Percentiles rank a stretch among this genome's conserved stretches.
Conservation (phyloP, 2,888 invertebrate species). For the Lochmaea crataegi region DNA sequence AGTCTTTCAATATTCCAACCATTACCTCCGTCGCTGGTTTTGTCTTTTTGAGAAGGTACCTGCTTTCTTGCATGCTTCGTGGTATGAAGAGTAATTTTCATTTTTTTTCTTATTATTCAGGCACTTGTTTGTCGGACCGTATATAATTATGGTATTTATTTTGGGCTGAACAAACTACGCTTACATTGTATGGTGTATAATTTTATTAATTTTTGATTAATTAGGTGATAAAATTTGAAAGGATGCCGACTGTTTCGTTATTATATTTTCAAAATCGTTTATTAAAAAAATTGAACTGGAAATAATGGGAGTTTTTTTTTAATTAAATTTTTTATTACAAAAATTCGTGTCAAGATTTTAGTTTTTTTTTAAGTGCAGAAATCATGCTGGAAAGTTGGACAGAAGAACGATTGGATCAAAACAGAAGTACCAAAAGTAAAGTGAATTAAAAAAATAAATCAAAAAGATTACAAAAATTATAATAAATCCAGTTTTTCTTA, state of each 20-base stretch:
- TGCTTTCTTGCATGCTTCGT: not conserved
- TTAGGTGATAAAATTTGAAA: constrained; percentile 33
- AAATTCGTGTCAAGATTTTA: no score
- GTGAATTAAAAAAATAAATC: no score
- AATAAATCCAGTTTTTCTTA: not conserved
- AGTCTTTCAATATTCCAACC: not conserved
- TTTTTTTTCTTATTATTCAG: constrained; percentile 15
- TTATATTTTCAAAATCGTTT: constrained; percentile 9
- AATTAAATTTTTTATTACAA: not conserved
- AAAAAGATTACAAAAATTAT: not conserved
- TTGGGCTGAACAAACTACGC: constrained; percentile 33
- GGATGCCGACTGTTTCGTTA: constrained; percentile 21
- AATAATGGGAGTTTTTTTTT: not conserved
- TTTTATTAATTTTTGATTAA: constrained; percentile 34
- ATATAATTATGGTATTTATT: constrained; percentile 34
- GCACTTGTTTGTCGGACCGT: constrained; percentile 15
- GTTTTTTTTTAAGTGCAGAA: no score
- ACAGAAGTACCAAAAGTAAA: no score
- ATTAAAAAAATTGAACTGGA: not conserved
- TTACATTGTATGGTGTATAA: constrained; percentile 32
- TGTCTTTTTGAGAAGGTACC: not conserved
- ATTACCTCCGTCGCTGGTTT: not conserved
- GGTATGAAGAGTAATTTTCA: constrained; percentile 8
- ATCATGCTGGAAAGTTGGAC: no score
- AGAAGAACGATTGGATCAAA: no score